A percentile compares a stretch with the other conserved stretches of the same genome.
Conservation (phyloP, 1,140 invertebrate species). For the Habropoda laboriosa region DNA sequence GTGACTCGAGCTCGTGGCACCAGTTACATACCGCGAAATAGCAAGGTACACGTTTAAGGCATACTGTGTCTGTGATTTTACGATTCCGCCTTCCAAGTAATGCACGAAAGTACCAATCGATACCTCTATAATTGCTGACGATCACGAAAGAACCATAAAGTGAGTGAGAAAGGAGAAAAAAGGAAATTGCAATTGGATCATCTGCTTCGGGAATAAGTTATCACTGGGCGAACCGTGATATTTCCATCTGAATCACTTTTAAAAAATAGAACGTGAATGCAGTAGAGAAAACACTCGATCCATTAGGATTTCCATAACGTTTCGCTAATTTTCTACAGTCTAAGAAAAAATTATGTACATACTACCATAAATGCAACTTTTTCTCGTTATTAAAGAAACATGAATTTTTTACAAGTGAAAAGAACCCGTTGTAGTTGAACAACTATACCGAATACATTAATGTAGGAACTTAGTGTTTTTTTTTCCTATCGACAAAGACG, state of each 20-base stretch:
- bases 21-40: slow-evolving; percentile 32
- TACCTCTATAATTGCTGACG: slow-evolving; percentile 15
- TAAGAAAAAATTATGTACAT: too few relatives aligned
- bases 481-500: too few relatives aligned
- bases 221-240: background rate
- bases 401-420: too few relatives aligned
- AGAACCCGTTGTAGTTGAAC: too few relatives aligned
- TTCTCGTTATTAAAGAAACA: too few relatives aligned
- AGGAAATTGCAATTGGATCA: background rate
- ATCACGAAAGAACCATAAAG: slow-evolving; percentile 11
- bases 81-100: slow-evolving; percentile 25
- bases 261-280: too few relatives aligned
- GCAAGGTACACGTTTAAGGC: slow-evolving; percentile 18
- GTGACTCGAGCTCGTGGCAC: slow-evolving; percentile 24
- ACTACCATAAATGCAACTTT: too few relatives aligned
- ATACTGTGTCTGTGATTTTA: slow-evolving; percentile 27
- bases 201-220: background rate
- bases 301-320: too few relatives aligned
- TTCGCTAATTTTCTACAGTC: too few relatives aligned
- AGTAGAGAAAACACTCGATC: too few relatives aligned
- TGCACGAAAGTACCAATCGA: slow-evolving; percentile 34
- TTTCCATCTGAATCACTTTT: background rate
- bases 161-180: background rate
- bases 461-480: too few relatives aligned
- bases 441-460: too few relatives aligned